Base-by-base conservation (phyloP, 2,797 vertebrate genomes). In the Loriculus beryllinus region DNA sequence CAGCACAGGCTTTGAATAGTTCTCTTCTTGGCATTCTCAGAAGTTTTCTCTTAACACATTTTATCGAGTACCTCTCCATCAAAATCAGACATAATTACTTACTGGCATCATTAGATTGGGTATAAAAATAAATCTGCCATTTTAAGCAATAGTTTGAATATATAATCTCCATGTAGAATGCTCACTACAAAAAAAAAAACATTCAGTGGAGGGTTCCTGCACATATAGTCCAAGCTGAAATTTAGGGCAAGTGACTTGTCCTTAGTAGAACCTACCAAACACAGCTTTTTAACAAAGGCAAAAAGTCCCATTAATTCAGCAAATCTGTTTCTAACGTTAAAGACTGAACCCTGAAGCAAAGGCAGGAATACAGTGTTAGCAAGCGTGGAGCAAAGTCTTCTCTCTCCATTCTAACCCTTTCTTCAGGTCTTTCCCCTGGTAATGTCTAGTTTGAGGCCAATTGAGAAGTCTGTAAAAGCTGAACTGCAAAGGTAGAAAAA, bases 61-160 rank as follows among this genome's bases (percentile, higher is more conserved):
- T 88, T 91, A 92, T 95, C 6, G 13, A 94, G 92, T 87, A 89
- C 72, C 91, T 92, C 90, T 96, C 92, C 78, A 94, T 95, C 83
- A 95, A 89, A 95, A 93, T 87, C 88, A 86, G 65, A 64, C 26
- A 4, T 83, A 89, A 96, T 92, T 95, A 89, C 52, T 68, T 85
- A 83, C 65, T 85, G 88, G 69, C 92, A 89, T 71, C 49, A 49
- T 92, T 80, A 89, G 48, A 64, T 86, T 69, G 45, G 16, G 22
- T 71, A 59, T 56, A 91, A 94, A 96, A 94, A 95, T 94, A 94
- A 89, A 81, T 62, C 60, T 91, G 86, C 52, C 84, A 86, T 87
- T 95, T 95, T 72, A 89, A 87, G 75, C 88, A 87, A 51, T 81
- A 89, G 65, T 86, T 82, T 54, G 69, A 87, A 49, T 89, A 78